Conservation (phyloP, 2,797 vertebrate species). For the Phataginus tricuspis region DNA sequence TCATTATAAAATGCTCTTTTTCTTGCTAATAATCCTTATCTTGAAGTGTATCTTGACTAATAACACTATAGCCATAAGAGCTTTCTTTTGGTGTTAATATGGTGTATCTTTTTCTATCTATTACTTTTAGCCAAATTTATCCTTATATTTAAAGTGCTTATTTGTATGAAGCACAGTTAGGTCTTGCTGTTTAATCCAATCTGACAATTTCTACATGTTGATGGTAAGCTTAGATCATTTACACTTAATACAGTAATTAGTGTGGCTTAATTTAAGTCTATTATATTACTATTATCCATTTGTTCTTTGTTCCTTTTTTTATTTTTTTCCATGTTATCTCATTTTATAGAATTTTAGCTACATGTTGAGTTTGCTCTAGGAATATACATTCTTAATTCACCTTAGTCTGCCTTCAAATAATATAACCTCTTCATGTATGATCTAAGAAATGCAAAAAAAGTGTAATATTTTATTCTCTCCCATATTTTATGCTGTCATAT, state of each 20-base stretch:
- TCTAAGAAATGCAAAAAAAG: background rate
- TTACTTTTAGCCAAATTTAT: background rate
- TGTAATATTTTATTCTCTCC: background rate
- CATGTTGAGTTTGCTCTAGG: background rate
- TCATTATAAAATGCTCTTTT: background rate
- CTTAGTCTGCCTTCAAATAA: background rate
- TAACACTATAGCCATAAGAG: background rate
- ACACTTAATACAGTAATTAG: background rate
- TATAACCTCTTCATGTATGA: background rate
- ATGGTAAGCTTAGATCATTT: background rate
- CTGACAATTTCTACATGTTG: background rate
- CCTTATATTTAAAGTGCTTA: background rate
- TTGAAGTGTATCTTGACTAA: background rate
- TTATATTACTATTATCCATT: background rate
- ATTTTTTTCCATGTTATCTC: background rate
- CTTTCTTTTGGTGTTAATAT: background rate
- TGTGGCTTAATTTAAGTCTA: background rate
- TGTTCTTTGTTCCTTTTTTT: background rate
- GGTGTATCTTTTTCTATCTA: background rate
- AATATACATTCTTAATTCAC: conserved; percentile 24
- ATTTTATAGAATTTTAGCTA: background rate
- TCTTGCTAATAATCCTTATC: background rate
- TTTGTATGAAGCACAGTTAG: background rate
- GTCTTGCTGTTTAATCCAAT: background rate
- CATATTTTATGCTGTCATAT: background rate